Base-by-base conservation (phyloP, 1,140 invertebrate species). In the Nephotettix cincticeps region DNA sequence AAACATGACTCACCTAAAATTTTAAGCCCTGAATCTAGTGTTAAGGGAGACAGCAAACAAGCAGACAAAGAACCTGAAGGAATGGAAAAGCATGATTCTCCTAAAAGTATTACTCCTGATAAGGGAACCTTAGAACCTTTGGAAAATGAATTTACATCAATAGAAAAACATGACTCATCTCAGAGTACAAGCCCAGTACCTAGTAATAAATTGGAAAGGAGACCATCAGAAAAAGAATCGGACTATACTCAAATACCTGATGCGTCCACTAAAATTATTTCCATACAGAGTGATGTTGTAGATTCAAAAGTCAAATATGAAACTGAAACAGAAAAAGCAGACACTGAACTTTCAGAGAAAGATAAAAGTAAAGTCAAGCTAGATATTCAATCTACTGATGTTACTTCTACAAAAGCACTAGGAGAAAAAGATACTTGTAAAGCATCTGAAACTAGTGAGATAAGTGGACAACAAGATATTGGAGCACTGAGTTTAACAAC, bases 51-150 rank as follows among this genome's bases (percentile, higher is more conserved):
- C 36, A 23, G 19, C 13, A 45, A 30, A 66, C 28, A 11, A 45
- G 11, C 36, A 66, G 29, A 6, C 11, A 32, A 63, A 32, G 47
- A 51, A 51, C 6, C 21, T 51, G 21, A 4, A n/a, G 3, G 21
- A 6, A 40, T 17, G 3, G 47, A 51, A 51, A 51, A 61, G 9
- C 56, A 27, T 27, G 66, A 68, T 23, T 21, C 68, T 19, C 36
- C 63, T 19, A 65, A 65, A 47, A 23, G n/a, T 47, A 30, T 47
- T 1, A 70, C 51, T 58, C 51, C 68, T 70, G 68, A 58, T 30
- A 45, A 68, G 17, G 63, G 36, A 32, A 19, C 3, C 21, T 30
- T 30, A 6, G 27, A 65, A 36, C 17, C 23, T 30, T 9, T 19
- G 27, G 63, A 36, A 21, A n/a, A 30, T 14, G 17, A 65, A 36